A percentile compares a stretch with the other conserved stretches of the same genome.
These are phyloP conservation scores for Acanthiza pusilla DNA, from an alignment of 2,797 vertebrate genomes.

Conservation along the genomic window DNA sequence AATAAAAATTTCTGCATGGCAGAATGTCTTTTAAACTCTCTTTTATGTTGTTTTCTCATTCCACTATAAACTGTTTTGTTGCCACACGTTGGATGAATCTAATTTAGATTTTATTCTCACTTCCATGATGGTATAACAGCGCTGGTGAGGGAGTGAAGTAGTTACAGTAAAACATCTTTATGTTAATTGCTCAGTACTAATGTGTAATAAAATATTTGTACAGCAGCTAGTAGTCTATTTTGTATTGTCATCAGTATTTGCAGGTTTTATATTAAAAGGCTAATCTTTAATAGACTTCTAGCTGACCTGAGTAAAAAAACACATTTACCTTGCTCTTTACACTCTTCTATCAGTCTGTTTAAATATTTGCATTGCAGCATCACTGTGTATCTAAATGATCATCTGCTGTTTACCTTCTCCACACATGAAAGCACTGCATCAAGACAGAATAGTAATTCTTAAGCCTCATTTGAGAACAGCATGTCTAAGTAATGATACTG, in stretches of 20 bases:
- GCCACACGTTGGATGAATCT: background rate
- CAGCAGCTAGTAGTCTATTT: background rate
- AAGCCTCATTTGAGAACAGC: background rate
- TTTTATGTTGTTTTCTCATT: background rate
- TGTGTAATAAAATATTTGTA: slow-evolving; percentile 1
- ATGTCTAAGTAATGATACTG: background rate
- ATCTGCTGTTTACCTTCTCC: background rate
- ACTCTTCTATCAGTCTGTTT: background rate
- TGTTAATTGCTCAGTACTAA: background rate
- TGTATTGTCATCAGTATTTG: background rate
- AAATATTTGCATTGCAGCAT: slow-evolving; percentile 37
- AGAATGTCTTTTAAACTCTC: background rate
- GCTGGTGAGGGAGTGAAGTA: background rate
- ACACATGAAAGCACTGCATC: background rate
- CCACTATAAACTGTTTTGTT: background rate
- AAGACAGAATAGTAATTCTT: background rate
- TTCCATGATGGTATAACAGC: background rate
- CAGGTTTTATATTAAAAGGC: background rate
- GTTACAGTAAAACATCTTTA: background rate
- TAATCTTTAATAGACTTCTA: background rate
- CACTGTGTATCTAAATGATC: background rate
- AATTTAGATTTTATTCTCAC: background rate
- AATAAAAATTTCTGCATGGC: background rate
- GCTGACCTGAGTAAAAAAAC: background rate
- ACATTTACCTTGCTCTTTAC: background rate